Evolutionary conservation across 2,113 vertebrate genomes (phyloP), one percentile per base, ranked within the genome.

Genomic region (Hyla sarda): DNA sequence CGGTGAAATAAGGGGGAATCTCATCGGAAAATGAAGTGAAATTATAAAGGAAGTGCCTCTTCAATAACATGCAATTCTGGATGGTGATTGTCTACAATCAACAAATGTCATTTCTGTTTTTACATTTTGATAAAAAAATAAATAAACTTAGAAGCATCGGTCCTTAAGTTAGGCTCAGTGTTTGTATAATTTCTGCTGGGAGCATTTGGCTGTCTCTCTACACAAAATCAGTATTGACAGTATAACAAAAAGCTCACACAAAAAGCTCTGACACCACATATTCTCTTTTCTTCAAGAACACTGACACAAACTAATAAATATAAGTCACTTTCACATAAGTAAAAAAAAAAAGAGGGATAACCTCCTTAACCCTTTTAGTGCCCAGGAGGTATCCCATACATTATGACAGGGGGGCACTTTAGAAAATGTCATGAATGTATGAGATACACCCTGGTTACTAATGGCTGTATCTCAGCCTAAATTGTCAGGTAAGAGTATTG

Each of bases 101-200:
- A 71, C 28, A 86, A 80, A 85, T 85, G 52, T 80, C 87, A 89
- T 76, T 86, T 54, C 71, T 85, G 75, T 11, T 72, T 89, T 73
- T 28, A 80, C 77, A 16, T 71, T 69, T 34, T 60, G 52, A 37
- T 34, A 28, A 23, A 65, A 60, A 77, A 77, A 52, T 5, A n/a
- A 23, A 52, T 14, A 48, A 75, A 28, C 19, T 65, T n/a, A 48
- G 48, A 32, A 75, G 6, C 11, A 30, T 0, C 19, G 28, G 73
- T 10, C 47, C 14, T 52, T 14, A 30, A 69, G 30, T 69, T 16
- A 17, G 17, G 65, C 30, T 1, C 16, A 69, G 30, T 17, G 65
- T 8, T 3, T 2, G 25, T 13, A 11, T n/a, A n/a, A 4, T 54
- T 54, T 54, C 3, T 50, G n/a, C n/a, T n/a, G n/a, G 13, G 2